Evolutionary conservation across 2,888 invertebrate genomes (phyloP), one percentile per base, ranked within the genome.

Genomic region (Venustoraphidia nigricollis): DNA sequence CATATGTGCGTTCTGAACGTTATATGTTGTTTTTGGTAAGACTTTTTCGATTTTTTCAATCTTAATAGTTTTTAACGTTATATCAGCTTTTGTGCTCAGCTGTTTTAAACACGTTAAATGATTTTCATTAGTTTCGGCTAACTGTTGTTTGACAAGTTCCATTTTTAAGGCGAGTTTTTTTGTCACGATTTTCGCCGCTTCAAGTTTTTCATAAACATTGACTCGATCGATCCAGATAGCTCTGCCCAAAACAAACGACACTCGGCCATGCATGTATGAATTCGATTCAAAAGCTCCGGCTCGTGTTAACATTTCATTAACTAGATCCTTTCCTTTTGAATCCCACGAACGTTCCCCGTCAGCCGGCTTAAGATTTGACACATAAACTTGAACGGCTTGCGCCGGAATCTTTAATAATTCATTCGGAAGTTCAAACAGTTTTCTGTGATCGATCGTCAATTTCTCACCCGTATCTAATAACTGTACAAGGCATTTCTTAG

Each of bases 281-380:
- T 35, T 27, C 3, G 46, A 39, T 34, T 46, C 27, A 27, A 40
- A 11, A 40, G 40, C 17, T 3, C 36, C 39, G 34, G 14, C 14
- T 6, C 34, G 10, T 3, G 13, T 38, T 17, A 46, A 34, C 11
- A 40, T 14, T 4, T 39, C 35, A 8, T 39, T 10, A 10, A 46
- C 10, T 11, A 34, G 14, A 10, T n/a, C 34, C n/a, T 39, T 27
- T 27, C 39, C 39, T 34, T 27, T n/a, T 11, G 35, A 27, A 34
- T 46, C 40, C 46, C 46, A 46, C 10, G 34, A 34, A 9, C n/a
- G 11, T 35, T 46, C 46, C 17, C 40, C 34, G 13, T 46, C 39
- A 10, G 8, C 11, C 14, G 46, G 46, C 40, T 46, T 46, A 10
- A 46, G 9, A 27, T 36, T 36, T 10, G 39, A 36, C 10, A 46